These are phyloP conservation scores for Chrysolophus pictus DNA, from an alignment of 2,797 vertebrate genomes.

Conservation along the genomic window DNA sequence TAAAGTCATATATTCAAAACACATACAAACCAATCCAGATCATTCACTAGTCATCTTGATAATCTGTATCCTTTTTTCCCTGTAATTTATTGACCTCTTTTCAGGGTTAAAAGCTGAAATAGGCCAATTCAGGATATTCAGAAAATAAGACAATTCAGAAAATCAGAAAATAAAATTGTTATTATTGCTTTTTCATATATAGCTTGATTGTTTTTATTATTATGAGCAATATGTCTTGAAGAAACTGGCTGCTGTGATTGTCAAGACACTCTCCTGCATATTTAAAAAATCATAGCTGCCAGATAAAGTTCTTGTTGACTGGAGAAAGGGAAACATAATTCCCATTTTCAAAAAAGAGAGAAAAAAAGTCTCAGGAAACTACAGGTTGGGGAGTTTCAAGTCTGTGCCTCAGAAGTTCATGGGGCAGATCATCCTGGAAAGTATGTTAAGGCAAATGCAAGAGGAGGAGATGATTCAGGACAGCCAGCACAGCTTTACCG, in stretches of 20 bases:
- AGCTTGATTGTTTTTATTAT: neutral
- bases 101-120: neutral
- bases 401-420: neutral
- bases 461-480: neutral
- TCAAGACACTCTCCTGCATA: neutral
- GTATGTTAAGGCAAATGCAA: neutral
- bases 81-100: neutral
- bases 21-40: neutral
- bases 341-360: neutral
- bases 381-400: neutral
- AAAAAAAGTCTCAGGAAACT: neutral
- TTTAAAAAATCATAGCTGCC: neutral
- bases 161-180: neutral
- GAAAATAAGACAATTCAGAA: neutral
- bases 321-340: neutral
- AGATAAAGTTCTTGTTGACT: neutral
- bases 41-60: neutral
- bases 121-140: neutral
- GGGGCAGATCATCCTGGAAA: too few species aligned
- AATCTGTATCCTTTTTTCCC: neutral
- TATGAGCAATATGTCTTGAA: neutral
- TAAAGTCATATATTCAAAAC: neutral
- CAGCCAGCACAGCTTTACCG: neutral
- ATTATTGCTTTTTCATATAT: neutral
- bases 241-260: neutral